phyloP scores from a whole-genome alignment of 2,797 vertebrate species.

The Kryptopterus vitreolus region DNA sequence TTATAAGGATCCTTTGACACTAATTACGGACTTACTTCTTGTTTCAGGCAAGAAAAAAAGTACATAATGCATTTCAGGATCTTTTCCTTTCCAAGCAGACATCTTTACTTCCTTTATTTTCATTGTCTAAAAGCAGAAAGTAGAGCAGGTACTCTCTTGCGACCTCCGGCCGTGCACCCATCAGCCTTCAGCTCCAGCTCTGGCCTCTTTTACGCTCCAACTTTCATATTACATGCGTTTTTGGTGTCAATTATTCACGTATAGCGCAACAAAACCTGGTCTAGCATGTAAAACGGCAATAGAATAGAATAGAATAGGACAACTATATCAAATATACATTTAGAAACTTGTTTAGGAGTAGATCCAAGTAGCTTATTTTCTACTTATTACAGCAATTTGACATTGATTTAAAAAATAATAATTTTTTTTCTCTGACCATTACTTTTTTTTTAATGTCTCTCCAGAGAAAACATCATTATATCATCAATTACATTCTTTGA shows the following conservation, averaged over 20 bases:
- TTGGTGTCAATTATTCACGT: slow-evolving; percentile 30
- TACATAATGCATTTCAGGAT: background rate
- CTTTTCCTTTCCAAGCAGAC: background rate
- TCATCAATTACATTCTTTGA: background rate
- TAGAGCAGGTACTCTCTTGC: slow-evolving; percentile 53
- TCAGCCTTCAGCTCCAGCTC: slow-evolving; percentile 36
- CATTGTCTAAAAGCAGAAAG: slow-evolving; percentile 52
- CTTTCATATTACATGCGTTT: background rate
- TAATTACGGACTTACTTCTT: background rate
- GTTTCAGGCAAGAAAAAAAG: background rate
- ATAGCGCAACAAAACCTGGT: background rate
- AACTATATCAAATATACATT: too few species aligned
- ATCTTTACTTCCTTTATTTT: background rate
- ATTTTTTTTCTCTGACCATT: background rate
- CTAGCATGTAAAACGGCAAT: background rate
- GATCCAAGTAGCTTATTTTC: slow-evolving; percentile 1
- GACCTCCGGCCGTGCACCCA: slow-evolving; percentile 31
- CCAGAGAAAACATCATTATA: background rate
- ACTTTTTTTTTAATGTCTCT: background rate
- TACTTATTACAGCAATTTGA: too few species aligned
- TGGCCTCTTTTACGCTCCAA: slow-evolving; percentile 44
- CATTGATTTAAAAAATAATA: too few species aligned
- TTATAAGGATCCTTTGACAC: background rate
- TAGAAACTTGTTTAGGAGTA: background rate
- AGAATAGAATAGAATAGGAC: too few species aligned